Evolutionary conservation across 2,888 invertebrate genomes (phyloP).

Genomic region (Piscicola geometra): DNA sequence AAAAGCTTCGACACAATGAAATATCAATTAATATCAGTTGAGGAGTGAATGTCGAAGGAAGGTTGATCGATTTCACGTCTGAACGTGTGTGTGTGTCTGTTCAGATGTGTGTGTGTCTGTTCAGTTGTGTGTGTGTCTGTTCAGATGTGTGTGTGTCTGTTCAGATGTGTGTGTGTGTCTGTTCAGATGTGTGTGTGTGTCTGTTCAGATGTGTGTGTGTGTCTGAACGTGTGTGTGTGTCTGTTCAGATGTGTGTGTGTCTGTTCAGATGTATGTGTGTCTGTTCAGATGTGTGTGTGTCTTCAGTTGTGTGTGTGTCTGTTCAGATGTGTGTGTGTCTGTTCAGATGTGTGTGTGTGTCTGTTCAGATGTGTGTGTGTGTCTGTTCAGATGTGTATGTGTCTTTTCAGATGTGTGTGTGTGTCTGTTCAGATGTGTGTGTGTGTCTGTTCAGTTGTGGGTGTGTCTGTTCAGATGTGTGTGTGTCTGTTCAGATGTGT

Average conservation of each 20-base stretch:
- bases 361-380: too few species aligned
- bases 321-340: too few species aligned
- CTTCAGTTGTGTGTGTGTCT: background rate
- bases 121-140: background rate
- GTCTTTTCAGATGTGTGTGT: background rate
- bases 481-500: too few species aligned
- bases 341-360: too few species aligned
- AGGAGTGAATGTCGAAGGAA: too few species aligned
- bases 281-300: slow-evolving; percentile 8
- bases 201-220: slow-evolving; percentile 4
- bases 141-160: background rate
- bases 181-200: slow-evolving; percentile 6
- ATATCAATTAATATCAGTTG: too few species aligned
- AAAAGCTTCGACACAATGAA: too few species aligned
- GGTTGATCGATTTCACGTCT: too few species aligned
- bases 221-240: slow-evolving; percentile 13
- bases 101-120: background rate
- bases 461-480: too few species aligned
- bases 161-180: background rate
- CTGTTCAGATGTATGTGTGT: slow-evolving; percentile 7
- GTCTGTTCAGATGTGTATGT: too few species aligned
- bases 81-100: background rate
- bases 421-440: too few species aligned
- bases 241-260: slow-evolving; percentile 8
- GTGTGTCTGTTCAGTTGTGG: too few species aligned